These are phyloP conservation scores for Apteryx mantelli DNA, from an alignment of 2,113 vertebrate genomes.

Conservation along the genomic window DNA sequence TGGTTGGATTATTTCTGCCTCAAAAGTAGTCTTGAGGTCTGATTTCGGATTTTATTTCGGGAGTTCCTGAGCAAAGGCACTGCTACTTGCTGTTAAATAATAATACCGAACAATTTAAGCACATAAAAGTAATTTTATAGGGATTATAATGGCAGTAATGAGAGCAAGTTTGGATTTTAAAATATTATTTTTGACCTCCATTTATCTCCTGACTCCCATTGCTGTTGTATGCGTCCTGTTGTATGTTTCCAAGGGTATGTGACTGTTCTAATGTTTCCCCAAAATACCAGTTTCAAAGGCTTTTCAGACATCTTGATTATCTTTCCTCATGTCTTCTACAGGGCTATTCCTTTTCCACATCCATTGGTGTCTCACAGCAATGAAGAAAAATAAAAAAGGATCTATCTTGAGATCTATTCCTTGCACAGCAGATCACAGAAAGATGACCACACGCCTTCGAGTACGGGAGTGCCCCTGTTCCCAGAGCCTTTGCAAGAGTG, in stretches of 20 bases:
- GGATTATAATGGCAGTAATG: neutral
- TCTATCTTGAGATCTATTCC: neutral
- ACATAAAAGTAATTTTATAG: neutral
- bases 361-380: neutral
- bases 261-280: neutral
- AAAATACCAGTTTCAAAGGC: neutral
- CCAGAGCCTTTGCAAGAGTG: neutral
- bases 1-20: slow-evolving; percentile 79
- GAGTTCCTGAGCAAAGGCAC: slow-evolving; percentile 15
- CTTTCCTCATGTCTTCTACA: neutral
- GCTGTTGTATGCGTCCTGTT: neutral
- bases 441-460: neutral
- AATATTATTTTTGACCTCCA: neutral
- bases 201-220: neutral
- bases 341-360: neutral
- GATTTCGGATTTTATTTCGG: slow-evolving; percentile 62
- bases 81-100: slow-evolving; percentile 34
- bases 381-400: neutral
- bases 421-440: neutral
- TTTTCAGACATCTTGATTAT: neutral
- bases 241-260: neutral
- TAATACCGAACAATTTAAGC: neutral
- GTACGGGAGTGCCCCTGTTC: neutral
- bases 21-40: slow-evolving; percentile 74
- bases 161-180: neutral